Evolutionary conservation across 2,888 invertebrate genomes (phyloP), one percentile per base, ranked within the genome.

Genomic region (Gibbula magus): DNA sequence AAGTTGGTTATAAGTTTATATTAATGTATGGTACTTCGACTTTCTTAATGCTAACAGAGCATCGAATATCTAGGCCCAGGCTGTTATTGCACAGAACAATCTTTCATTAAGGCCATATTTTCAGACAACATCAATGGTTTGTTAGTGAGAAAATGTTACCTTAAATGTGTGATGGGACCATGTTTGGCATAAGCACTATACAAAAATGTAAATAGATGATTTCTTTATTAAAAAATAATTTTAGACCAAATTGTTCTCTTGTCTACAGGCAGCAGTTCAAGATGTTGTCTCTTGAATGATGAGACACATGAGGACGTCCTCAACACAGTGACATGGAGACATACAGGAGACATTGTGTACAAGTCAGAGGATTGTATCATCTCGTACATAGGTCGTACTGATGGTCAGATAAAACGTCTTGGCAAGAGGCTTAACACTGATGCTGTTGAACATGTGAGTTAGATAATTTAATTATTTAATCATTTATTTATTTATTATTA

Each of bases 331-430:
- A 16, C 84, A 16, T 84, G 90, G 85, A 83, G 95, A 80, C 93
- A 94, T 80, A 96, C 96, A 10, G 97, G 97, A 13, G 97, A 97
- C 91, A 87, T 95, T 77, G 97, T 95, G 3, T 85, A 85, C 80
- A 93, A 94, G 18, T 81, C 83, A 4, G 18, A 39, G 0, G 75
- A 86, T 56, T 89, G 90, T 0, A 18, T 75, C 20, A 77, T 93
- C 16, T 86, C 84, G 52, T 93, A 88, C 81, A 39, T 88, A 85
- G 95, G 96, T 0, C 94, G 97, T 73, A 94, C 93, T 83, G 96
- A 96, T 92, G 94, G 95, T 84, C 92, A 95, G 35, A 93, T 97
- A 8, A 98, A 98, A 93, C 94, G 96, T 91, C 95, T 95, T 92
- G 97, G 97, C 0, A 94, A 95, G 87, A 95, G 95, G 93, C 91